Conservation (phyloP, 1,140 invertebrate genomes). For the Bombus pascuorum region DNA sequence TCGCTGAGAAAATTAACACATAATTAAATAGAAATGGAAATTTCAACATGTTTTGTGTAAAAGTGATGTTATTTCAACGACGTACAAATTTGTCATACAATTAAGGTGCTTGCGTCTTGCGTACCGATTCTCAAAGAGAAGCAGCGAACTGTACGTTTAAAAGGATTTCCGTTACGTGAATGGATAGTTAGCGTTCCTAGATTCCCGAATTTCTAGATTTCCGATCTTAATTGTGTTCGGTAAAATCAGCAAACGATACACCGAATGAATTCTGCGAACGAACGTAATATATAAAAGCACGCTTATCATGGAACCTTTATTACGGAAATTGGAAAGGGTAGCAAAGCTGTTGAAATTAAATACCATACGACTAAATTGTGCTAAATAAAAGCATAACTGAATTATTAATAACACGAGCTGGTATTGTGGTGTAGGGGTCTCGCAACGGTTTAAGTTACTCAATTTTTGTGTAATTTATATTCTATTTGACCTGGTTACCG, state of each 20-base stretch:
- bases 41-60: background rate
- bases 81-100: background rate
- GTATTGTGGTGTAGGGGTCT: too few species aligned
- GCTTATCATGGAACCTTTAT: too few species aligned
- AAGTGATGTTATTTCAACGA: background rate
- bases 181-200: background rate
- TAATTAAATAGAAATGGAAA: background rate
- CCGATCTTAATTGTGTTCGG: background rate
- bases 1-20: background rate
- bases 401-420: too few species aligned
- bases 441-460: too few species aligned
- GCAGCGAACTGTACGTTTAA: background rate
- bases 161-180: constrained; percentile 21
- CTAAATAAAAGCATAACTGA: too few species aligned
- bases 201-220: background rate
- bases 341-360: too few species aligned
- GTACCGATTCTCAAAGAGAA: constrained; percentile 1
- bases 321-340: too few species aligned
- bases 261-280: background rate
- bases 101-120: background rate
- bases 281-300: too few species aligned
- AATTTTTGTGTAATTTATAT: background rate
- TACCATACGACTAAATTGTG: too few species aligned
- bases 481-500: too few species aligned
- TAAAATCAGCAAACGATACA: background rate